Base-by-base conservation (phyloP, 2,888 invertebrate genomes). In the Phyto melanocephala region DNA sequence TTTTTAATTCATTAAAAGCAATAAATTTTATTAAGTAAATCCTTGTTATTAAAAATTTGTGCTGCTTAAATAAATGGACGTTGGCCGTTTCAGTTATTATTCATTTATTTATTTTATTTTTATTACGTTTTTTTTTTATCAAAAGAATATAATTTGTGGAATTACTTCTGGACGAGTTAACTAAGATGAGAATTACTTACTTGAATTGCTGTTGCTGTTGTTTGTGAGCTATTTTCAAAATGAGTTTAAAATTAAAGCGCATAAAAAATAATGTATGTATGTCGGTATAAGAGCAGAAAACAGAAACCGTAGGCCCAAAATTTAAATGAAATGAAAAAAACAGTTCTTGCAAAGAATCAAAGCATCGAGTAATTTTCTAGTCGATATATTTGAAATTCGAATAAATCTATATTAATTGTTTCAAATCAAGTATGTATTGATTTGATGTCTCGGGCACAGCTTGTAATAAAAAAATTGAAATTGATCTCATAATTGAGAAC, bases 151-250 rank as follows among this genome's bases (percentile, higher is more conserved):
- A 77, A 70, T 72, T 74, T 63, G 42, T 37, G 63, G 65, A 28
- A 71, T 81, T 75, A 78, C 45, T 81, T 81, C 60, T 68, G 77
- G 62, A 17, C 62, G 81, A 78, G 50, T 75, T 45, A 40, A 17
- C 65, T 75, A 52, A 70, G 60, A 70, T n/a, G 68, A 42, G 58
- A 65, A 67, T 78, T 52, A 71, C 15, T 70, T 56, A 37, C 62
- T 62, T 45, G 10, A 11, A 24, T 45, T 68, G 35, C 52, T 52
- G 62, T 40, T 62, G 50, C 15, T 37, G 24, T 6, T 33, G 40
- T 28, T 28, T 28, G 28, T 28, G 28, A 6, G 28, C 3, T 20
- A 33, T 35, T 22, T 45, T 24, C 2, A 47, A 62, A 70, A 68
- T 62, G 5, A 40, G 37, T 62, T 77, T 68, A 52, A 68, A 52